Percentiles rank a stretch among this genome's conserved stretches.
These are phyloP conservation scores for Neogobius melanostomus DNA, from an alignment of 2,113 vertebrate genomes.

Conservation along the genomic window DNA sequence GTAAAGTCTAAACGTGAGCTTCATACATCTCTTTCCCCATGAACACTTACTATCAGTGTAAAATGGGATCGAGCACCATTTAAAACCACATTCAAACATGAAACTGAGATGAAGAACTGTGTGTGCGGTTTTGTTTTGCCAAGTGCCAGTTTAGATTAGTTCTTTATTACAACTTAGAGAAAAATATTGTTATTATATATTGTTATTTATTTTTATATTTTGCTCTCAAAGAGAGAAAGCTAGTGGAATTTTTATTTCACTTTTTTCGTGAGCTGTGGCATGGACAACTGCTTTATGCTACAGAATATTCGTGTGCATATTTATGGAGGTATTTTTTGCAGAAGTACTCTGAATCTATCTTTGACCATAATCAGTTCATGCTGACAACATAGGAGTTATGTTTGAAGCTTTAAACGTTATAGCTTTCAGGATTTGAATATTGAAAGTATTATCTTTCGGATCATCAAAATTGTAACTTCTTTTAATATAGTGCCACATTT, in stretches of 20 bases:
- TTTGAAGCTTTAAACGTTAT: background rate
- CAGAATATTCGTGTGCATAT: background rate
- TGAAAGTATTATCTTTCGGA: background rate
- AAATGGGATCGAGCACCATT: slow-evolving; percentile 11
- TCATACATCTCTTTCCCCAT: background rate
- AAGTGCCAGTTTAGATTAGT: slow-evolving; percentile 58
- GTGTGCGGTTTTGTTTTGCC: slow-evolving; percentile 33
- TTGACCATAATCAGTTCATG: background rate
- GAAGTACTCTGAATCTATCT: background rate
- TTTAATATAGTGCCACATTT: too few relatives aligned
- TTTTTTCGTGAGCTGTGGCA: slow-evolving; percentile 38
- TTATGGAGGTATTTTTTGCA: background rate
- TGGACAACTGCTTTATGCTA: slow-evolving; percentile 9
- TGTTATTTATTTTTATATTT: slow-evolving; percentile 47
- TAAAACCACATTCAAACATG: slow-evolving; percentile 29
- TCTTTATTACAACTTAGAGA: slow-evolving; percentile 34
- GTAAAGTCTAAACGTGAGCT: slow-evolving; percentile 1
- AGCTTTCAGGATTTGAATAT: background rate
- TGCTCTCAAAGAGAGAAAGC: slow-evolving; percentile 65
- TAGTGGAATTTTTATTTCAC: slow-evolving; percentile 62
- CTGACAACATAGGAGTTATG: background rate
- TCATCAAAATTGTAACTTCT: too few relatives aligned
- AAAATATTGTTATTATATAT: slow-evolving; percentile 41
- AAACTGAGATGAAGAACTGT: slow-evolving; percentile 4
- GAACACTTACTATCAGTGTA: background rate